A percentile compares a stretch with the other conserved stretches of the same genome.
Conservation (phyloP, 2,113 vertebrate genomes). For the Hemibagrus wyckioides region DNA sequence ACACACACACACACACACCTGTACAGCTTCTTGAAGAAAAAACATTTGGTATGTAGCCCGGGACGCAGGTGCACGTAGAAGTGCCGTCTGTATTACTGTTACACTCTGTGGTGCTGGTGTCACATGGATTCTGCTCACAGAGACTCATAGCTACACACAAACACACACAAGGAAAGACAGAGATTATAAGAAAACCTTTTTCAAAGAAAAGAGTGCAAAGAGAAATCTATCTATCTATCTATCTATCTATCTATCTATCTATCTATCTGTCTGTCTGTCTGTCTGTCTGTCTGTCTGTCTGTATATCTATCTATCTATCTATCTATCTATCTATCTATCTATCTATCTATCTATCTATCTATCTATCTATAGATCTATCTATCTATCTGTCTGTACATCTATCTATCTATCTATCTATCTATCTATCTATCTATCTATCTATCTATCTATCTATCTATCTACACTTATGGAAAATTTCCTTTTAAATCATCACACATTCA, state of each 20-base stretch:
- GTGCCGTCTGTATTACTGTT: fast-evolving
- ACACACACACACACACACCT: slow-evolving; percentile 59
- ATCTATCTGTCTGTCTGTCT: too few relatives aligned
- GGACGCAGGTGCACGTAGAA: slow-evolving; percentile 58
- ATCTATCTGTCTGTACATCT: too few relatives aligned
- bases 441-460: too few relatives aligned
- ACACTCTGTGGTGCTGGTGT: slow-evolving; percentile 54
- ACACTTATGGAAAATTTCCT: too few relatives aligned
- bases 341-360: too few relatives aligned
- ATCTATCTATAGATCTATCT: too few relatives aligned
- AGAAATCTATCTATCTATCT: not conserved
- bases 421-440: too few relatives aligned
- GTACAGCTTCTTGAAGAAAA: slow-evolving; percentile 61
- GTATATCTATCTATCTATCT: too few relatives aligned
- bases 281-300: too few relatives aligned
- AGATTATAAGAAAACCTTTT: not conserved
- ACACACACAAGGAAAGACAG: slow-evolving; percentile 6
- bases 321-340: too few relatives aligned
- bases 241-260: not conserved
- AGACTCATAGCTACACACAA: slow-evolving; percentile 51
- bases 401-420: too few relatives aligned
- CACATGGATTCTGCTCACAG: slow-evolving; percentile 61
- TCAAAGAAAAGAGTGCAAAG: not conserved
- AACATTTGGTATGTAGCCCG: slow-evolving; percentile 36
- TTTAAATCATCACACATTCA: too few relatives aligned